Percentiles rank a stretch among this genome's conserved stretches.
These are phyloP conservation scores for Burhinus oedicnemus DNA, from an alignment of 2,113 vertebrate species.

Conservation along the genomic window DNA sequence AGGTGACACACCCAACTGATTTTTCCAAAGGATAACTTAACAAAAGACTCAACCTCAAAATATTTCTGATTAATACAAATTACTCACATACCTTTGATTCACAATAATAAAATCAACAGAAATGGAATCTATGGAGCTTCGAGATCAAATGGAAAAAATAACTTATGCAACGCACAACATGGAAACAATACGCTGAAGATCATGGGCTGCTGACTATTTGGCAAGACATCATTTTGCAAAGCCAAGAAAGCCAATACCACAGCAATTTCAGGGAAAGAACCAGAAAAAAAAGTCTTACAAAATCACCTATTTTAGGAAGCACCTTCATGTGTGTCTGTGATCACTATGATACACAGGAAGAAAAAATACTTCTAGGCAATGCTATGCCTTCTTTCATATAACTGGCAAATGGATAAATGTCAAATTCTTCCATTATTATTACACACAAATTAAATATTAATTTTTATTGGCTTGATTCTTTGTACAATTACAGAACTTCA, in stretches of 20 bases:
- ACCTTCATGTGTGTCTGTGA: background rate
- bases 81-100: background rate
- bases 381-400: background rate
- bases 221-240: slow-evolving; percentile 43
- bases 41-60: background rate
- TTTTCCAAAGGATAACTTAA: background rate
- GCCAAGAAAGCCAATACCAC: slow-evolving; percentile 40
- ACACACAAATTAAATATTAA: background rate
- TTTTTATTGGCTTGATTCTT: background rate
- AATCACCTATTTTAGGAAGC: background rate
- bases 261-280: slow-evolving; percentile 12
- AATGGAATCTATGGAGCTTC: background rate
- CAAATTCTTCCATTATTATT: background rate
- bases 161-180: background rate
- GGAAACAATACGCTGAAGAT: slow-evolving; percentile 8
- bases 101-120: background rate
- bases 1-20: slow-evolving; percentile 3
- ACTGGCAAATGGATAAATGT: background rate
- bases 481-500: background rate
- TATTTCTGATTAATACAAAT: background rate
- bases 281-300: background rate
- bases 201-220: background rate
- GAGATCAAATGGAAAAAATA: slow-evolving; percentile 19
- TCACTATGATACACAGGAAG: background rate
- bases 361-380: background rate